Conservation (phyloP, 2,113 vertebrate species). For the Eleginops maclovinus region DNA sequence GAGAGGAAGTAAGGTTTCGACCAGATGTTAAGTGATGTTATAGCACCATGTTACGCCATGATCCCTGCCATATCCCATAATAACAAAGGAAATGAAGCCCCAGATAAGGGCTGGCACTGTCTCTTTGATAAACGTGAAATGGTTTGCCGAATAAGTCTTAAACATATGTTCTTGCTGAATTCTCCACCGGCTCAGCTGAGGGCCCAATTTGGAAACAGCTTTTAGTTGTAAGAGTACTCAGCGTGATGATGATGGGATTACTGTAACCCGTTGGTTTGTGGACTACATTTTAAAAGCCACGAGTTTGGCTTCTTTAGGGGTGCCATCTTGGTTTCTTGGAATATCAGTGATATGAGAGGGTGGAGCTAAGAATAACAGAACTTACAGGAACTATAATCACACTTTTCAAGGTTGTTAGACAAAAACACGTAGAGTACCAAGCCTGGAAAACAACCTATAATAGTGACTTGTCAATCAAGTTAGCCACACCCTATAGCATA, state of each 20-base stretch:
- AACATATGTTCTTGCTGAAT: conserved; percentile 21
- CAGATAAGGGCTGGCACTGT: conserved; percentile 57
- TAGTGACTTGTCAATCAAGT: too few relatives aligned
- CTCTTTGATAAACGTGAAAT: conserved; percentile 67
- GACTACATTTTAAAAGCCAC: too few relatives aligned
- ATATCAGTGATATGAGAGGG: too few relatives aligned
- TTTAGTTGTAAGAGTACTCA: conserved; percentile 8
- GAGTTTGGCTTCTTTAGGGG: too few relatives aligned
- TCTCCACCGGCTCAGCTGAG: background rate
- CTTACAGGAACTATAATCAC: too few relatives aligned
- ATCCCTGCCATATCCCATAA: conserved; percentile 62
- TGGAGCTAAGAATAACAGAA: too few relatives aligned
- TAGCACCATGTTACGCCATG: conserved; percentile 31
- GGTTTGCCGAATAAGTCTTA: conserved; percentile 36
- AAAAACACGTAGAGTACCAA: too few relatives aligned
- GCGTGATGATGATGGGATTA: background rate
- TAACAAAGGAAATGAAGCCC: conserved; percentile 61
- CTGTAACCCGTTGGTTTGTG: too few relatives aligned
- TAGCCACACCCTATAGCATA: too few relatives aligned
- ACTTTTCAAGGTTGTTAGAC: too few relatives aligned
- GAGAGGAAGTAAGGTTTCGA: conserved; percentile 33
- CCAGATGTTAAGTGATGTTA: conserved; percentile 64
- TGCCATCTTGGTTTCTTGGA: too few relatives aligned
- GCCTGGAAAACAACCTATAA: too few relatives aligned
- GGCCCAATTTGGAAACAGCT: conserved; percentile 14